These are phyloP conservation scores for Gryon sp. DNA, from an alignment of 1,140 invertebrate species.

Conservation along the genomic window DNA sequence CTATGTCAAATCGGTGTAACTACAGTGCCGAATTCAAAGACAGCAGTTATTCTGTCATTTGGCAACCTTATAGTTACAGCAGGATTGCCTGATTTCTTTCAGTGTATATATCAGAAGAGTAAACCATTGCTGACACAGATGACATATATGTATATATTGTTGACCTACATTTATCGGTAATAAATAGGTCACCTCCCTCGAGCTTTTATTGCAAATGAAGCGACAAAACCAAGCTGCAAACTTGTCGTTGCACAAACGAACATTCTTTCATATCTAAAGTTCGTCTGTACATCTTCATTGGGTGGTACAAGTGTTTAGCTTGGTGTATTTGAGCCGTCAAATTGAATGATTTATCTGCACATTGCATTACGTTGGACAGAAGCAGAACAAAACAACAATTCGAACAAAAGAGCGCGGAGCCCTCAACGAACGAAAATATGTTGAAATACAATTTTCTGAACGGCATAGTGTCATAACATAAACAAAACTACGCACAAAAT, in stretches of 20 bases:
- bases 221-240: not conserved
- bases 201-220: not conserved
- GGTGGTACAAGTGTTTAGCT: not conserved
- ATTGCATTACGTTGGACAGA: constrained; percentile 2
- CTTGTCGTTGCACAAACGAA: not conserved
- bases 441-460: no score
- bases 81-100: no score
- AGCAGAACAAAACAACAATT: constrained; percentile 14
- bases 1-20: no score
- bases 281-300: not conserved
- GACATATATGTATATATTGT: constrained; percentile 1
- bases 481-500: no score
- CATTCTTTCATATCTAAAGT: not conserved
- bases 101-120: no score
- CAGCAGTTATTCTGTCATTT: no score
- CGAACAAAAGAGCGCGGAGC: constrained; percentile 4
- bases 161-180: constrained; percentile 10
- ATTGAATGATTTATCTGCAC: constrained; percentile 28
- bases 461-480: no score
- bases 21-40: no score
- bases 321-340: not conserved
- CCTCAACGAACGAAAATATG: no score
- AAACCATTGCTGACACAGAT: not conserved
- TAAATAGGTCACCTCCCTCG: constrained; percentile 7
- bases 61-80: no score